phyloP scores from a whole-genome alignment of 2,113 vertebrate species.

The Oreochromis spilurus region DNA sequence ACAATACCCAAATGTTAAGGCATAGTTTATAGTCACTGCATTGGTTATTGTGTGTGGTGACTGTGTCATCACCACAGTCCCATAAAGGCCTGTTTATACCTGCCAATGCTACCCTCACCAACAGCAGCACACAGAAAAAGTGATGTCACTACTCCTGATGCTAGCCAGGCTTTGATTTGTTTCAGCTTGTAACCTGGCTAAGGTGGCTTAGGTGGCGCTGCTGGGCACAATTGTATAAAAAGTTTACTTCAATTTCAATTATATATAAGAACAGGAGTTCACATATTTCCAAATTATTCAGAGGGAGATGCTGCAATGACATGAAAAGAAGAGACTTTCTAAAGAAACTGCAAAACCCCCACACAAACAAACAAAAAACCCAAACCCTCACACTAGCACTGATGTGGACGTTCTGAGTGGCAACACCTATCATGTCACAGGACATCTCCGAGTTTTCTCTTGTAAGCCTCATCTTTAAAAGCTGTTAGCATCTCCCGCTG shows the following conservation, averaged over 20 bases:
- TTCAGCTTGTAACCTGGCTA: background rate
- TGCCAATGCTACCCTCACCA: rapidly evolving
- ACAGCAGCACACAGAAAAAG: background rate
- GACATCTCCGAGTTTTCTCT: background rate
- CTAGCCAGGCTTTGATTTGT: background rate
- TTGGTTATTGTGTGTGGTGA: background rate
- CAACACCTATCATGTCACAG: rapidly evolving
- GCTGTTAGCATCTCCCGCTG: background rate
- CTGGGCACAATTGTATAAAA: background rate
- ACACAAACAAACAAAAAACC: background rate
- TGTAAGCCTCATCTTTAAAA: background rate
- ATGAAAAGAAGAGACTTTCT: background rate
- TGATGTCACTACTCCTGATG: background rate
- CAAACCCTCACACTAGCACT: background rate
- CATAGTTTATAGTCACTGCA: background rate
- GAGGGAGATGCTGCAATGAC: rapidly evolving
- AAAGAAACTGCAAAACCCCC: rapidly evolving
- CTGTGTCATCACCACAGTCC: background rate
- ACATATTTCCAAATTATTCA: background rate
- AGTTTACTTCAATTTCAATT: rapidly evolving
- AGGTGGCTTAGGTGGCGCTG: background rate
- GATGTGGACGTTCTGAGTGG: background rate
- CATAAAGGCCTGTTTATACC: background rate
- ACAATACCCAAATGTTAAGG: background rate
- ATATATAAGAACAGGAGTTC: background rate